These are phyloP conservation scores for Acleris laterana DNA, from an alignment of 2,888 invertebrate species.

Conservation along the genomic window DNA sequence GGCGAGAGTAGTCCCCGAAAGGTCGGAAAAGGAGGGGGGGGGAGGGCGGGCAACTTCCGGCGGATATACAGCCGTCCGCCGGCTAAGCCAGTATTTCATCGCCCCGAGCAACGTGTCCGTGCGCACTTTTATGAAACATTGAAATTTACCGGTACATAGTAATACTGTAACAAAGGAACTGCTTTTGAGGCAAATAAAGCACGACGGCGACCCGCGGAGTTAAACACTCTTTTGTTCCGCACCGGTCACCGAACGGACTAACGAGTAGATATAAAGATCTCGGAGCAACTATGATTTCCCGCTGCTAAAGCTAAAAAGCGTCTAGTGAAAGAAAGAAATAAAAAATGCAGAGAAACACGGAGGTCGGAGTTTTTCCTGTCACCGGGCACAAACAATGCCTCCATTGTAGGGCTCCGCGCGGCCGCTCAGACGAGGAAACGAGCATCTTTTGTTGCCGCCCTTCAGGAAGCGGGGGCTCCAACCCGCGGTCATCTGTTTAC, in stretches of 20 bases:
- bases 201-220: constrained; percentile 10
- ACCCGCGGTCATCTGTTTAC: constrained; percentile 81
- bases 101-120: constrained; percentile 49
- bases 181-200: constrained; percentile 22
- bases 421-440: constrained; percentile 75
- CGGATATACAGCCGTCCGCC: constrained; percentile 63
- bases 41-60: constrained; percentile 53
- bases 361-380: constrained; percentile 85
- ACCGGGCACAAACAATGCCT: constrained; percentile 83
- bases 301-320: constrained; percentile 72
- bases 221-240: constrained; percentile 29
- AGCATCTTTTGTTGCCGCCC: constrained; percentile 81
- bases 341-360: constrained; percentile 83
- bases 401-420: constrained; percentile 68
- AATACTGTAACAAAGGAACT: constrained; percentile 33
- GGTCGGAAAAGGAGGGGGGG: constrained; percentile 40
- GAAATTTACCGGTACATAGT: constrained; percentile 46
- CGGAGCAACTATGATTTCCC: constrained; percentile 76
- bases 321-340: constrained; percentile 72
- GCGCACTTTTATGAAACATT: constrained; percentile 60
- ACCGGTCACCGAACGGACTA: constrained; percentile 9
- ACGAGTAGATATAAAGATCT: constrained; percentile 54
- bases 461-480: constrained; percentile 75
- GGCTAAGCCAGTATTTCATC: constrained; percentile 53
- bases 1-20: constrained; percentile 50